Evolutionary conservation across 2,888 invertebrate genomes (phyloP).

Genomic region (Xestia c-nigrum): DNA sequence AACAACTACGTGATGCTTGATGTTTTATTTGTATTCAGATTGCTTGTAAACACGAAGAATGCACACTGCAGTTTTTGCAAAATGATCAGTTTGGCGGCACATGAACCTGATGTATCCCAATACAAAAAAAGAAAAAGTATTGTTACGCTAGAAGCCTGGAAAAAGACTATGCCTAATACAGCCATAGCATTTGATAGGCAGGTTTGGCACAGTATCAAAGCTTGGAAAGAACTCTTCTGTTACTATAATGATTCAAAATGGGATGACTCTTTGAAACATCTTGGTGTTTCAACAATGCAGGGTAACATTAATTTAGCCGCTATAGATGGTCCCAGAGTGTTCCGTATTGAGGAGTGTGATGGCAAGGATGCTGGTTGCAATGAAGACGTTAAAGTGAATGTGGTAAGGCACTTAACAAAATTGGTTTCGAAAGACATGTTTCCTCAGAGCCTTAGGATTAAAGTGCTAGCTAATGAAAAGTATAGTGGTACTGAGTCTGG

Average conservation of each 20-base stretch:
- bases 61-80: slow-evolving; percentile 71
- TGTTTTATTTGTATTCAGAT: slow-evolving; percentile 67
- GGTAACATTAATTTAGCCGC: slow-evolving; percentile 66
- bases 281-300: slow-evolving; percentile 61
- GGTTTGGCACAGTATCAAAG: slow-evolving; percentile 72
- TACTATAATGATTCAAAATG: slow-evolving; percentile 73
- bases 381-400: slow-evolving; percentile 51
- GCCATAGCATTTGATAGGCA: slow-evolving; percentile 75
- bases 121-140: slow-evolving; percentile 56
- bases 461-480: slow-evolving; percentile 21
- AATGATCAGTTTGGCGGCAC: slow-evolving; percentile 72
- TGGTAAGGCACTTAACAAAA: slow-evolving; percentile 58
- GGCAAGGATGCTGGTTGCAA: slow-evolving; percentile 51
- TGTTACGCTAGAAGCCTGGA: slow-evolving; percentile 56
- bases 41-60: slow-evolving; percentile 61
- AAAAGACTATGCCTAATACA: slow-evolving; percentile 60
- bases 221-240: slow-evolving; percentile 70
- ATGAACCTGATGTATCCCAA: slow-evolving; percentile 56
- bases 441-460: slow-evolving; percentile 59
- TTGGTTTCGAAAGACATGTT: slow-evolving; percentile 59
- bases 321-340: slow-evolving; percentile 72
- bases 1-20: slow-evolving; percentile 73
- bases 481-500: slow-evolving; percentile 46
- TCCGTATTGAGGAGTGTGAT: slow-evolving; percentile 66
- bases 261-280: slow-evolving; percentile 70